Conservation (phyloP, 2,888 invertebrate genomes). For the Cyclophora punctaria region DNA sequence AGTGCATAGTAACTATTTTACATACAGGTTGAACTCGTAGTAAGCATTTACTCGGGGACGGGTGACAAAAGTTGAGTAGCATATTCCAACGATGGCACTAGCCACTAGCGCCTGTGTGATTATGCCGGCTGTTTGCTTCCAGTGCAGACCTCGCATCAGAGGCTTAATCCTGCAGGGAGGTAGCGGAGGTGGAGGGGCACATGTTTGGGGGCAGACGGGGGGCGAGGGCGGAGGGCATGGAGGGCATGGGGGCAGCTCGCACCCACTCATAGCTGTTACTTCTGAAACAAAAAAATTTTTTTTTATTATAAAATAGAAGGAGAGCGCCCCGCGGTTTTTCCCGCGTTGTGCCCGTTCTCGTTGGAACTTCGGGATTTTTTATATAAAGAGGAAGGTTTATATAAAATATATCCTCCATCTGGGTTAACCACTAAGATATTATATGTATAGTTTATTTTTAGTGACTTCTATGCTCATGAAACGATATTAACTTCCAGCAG, state of each 20-base stretch:
- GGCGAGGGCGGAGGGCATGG: conserved; percentile 41
- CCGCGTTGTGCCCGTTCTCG: too few species aligned
- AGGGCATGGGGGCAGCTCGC: conserved; percentile 28
- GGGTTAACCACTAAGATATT: conserved; percentile 5
- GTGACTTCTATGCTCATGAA: conserved; percentile 22
- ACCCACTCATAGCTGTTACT: conserved; percentile 19
- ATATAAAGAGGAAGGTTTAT: too few species aligned
- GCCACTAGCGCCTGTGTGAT: conserved; percentile 65
- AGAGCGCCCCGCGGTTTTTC: too few species aligned
- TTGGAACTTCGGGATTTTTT: background rate
- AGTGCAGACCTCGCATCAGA: conserved; percentile 80
- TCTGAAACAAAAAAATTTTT: too few species aligned
- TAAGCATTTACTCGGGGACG: conserved; percentile 72
- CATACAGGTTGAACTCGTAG: background rate
- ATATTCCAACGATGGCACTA: conserved; percentile 46
- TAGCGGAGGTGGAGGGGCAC: conserved; percentile 37
- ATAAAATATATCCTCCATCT: background rate
- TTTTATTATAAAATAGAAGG: background rate
- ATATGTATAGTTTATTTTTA: conserved; percentile 22
- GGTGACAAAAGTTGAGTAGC: conserved; percentile 63
- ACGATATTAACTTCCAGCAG: too few species aligned
- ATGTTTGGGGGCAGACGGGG: conserved; percentile 36
- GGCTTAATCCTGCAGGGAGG: conserved; percentile 66
- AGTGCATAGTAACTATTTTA: too few species aligned
- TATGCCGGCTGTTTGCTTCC: conserved; percentile 73